Evolutionary conservation across 2,888 invertebrate genomes (phyloP).

Genomic region (Eupeodes luniger): DNA sequence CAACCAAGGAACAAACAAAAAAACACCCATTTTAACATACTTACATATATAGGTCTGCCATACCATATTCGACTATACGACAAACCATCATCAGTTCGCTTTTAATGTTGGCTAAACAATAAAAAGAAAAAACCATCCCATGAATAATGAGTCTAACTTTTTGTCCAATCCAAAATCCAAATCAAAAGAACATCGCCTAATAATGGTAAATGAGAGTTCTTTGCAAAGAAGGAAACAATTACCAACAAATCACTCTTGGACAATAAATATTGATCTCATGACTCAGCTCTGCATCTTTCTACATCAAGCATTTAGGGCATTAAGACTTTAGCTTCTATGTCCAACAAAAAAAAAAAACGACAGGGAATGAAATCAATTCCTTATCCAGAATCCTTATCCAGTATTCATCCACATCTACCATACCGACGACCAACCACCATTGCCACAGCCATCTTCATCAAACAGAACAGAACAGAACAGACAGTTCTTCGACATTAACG

Average conservation of each 20-base stretch:
- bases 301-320: slow-evolving; percentile 3
- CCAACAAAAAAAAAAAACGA: slow-evolving; percentile 5
- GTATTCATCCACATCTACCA: neutral
- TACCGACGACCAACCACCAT: neutral
- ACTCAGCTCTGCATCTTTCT: slow-evolving; percentile 55
- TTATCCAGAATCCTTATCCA: slow-evolving; percentile 14
- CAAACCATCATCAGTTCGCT: neutral
- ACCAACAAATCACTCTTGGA: slow-evolving; percentile 70
- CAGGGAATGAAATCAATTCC: slow-evolving; percentile 1
- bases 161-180: slow-evolving; percentile 49
- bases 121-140: slow-evolving; percentile 33
- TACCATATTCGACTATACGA: no score
- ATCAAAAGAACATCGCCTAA: slow-evolving; percentile 53
- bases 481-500: slow-evolving; percentile 64
- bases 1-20: slow-evolving; percentile 12
- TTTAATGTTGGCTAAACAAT: neutral
- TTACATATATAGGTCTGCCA: neutral
- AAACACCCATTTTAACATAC: slow-evolving; percentile 13
- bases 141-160: slow-evolving; percentile 63
- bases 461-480: neutral
- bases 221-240: slow-evolving; percentile 63
- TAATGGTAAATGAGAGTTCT: slow-evolving; percentile 46
- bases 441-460: neutral
- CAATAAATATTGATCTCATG: slow-evolving; percentile 71
- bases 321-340: slow-evolving; percentile 13